These are phyloP conservation scores for Heliothis peltigera DNA, from an alignment of 2,888 invertebrate genomes.

Conservation along the genomic window DNA sequence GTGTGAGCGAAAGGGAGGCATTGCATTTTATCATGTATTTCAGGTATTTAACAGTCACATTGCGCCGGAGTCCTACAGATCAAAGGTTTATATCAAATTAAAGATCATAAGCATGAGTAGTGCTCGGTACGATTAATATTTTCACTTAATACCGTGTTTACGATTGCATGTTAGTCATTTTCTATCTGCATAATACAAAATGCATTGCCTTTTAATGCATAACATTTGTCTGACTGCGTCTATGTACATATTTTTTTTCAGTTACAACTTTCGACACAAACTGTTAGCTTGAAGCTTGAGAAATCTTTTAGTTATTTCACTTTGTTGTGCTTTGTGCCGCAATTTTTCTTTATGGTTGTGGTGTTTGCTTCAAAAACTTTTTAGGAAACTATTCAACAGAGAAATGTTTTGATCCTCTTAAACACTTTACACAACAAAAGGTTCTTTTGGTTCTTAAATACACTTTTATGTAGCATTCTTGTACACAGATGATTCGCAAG, in stretches of 20 bases:
- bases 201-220: conserved; percentile 68
- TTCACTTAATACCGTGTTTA: conserved; percentile 69
- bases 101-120: conserved; percentile 88
- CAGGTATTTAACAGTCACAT: conserved; percentile 99
- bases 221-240: conserved; percentile 53
- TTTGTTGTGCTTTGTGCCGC: conserved; percentile 72
- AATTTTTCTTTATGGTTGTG: conserved; percentile 75
- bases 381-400: conserved; percentile 48
- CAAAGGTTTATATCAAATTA: conserved; percentile 94
- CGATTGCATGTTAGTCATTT: conserved; percentile 78
- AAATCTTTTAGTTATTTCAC: conserved; percentile 54
- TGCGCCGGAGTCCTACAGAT: conserved; percentile 97
- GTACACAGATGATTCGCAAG: conserved; percentile 23
- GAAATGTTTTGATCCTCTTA: conserved; percentile 46
- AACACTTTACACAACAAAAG: conserved; percentile 52
- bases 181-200: conserved; percentile 68
- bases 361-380: conserved; percentile 63
- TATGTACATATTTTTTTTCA: conserved; percentile 52
- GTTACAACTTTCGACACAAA: conserved; percentile 48
- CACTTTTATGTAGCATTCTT: conserved; percentile 37
- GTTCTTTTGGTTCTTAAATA: conserved; percentile 44
- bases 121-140: conserved; percentile 75
- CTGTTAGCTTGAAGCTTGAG: conserved; percentile 58
- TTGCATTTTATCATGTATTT: conserved; percentile 90
- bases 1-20: conserved; percentile 76